Percentiles rank a stretch among this genome's conserved stretches.
Evolutionary conservation across 2,113 vertebrate genomes (phyloP).

Genomic region (Hepsetus odoe): DNA sequence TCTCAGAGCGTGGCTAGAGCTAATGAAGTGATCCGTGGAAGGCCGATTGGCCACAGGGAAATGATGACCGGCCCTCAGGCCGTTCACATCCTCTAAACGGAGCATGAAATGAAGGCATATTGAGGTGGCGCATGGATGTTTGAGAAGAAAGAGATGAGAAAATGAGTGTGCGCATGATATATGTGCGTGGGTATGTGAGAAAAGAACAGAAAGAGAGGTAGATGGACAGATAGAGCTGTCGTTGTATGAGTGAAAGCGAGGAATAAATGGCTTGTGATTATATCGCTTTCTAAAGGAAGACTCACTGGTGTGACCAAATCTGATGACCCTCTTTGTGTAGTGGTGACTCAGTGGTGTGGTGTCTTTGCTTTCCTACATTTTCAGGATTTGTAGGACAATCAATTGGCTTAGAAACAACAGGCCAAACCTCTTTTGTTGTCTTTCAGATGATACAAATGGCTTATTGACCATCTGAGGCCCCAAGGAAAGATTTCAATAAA

Average conservation of each 20-base stretch:
- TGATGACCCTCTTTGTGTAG: constrained; percentile 30
- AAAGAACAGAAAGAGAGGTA: neutral
- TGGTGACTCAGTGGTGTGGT: constrained; percentile 1
- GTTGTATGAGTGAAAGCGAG: constrained; percentile 48
- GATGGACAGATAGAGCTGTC: neutral
- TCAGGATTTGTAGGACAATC: neutral
- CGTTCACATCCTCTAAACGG: constrained; percentile 45
- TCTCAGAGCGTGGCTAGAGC: constrained; percentile 53
- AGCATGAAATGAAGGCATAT: constrained; percentile 54
- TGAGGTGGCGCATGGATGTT: constrained; percentile 24
- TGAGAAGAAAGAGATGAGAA: constrained; percentile 21
- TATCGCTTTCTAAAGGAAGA: constrained; percentile 49
- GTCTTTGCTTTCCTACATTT: neutral
- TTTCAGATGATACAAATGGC: too few species aligned
- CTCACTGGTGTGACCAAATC: constrained; percentile 28
- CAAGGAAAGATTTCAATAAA: too few species aligned
- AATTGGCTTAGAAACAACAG: too few species aligned
- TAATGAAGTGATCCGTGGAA: constrained; percentile 50
- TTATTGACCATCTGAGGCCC: too few species aligned
- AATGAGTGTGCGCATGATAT: neutral
- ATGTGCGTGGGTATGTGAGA: neutral
- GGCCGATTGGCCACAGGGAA: constrained; percentile 30
- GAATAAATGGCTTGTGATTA: constrained; percentile 57
- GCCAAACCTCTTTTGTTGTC: too few species aligned
- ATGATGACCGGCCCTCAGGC: constrained; percentile 21